Conservation (phyloP, 2,888 invertebrate genomes). For the Xestia rhomboidea region DNA sequence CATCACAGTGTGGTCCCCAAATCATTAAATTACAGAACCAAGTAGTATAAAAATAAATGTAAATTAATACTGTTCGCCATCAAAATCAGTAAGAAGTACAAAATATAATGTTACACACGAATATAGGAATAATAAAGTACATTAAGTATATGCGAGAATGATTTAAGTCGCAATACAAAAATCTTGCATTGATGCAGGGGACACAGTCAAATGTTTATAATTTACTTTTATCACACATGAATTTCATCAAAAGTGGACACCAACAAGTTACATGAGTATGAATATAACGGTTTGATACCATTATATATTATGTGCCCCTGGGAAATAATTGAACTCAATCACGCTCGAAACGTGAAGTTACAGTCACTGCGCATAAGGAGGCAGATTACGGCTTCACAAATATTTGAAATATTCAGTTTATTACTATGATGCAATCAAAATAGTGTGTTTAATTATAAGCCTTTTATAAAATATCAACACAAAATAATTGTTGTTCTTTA, state of each 20-base stretch:
- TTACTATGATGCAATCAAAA: neutral
- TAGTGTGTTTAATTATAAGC: slow-evolving; percentile 5
- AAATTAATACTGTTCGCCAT: slow-evolving; percentile 67
- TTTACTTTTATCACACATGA: slow-evolving; percentile 22
- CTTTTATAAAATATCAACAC: neutral
- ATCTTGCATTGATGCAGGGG: slow-evolving; percentile 32
- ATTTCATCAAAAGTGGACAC: neutral
- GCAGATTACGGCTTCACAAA: neutral
- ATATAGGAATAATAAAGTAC: slow-evolving; percentile 32
- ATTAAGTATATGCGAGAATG: slow-evolving; percentile 13
- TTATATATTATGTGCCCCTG: neutral
- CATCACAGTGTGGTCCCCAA: slow-evolving; percentile 78
- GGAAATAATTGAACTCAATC: slow-evolving; percentile 7
- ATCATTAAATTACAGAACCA: slow-evolving; percentile 49
- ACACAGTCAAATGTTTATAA: slow-evolving; percentile 22
- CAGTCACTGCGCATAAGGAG: neutral
- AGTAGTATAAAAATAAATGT: slow-evolving; percentile 46
- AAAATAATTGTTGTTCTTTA: neutral
- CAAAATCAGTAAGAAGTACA: slow-evolving; percentile 40
- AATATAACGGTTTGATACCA: slow-evolving; percentile 2
- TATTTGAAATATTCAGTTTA: slow-evolving; percentile 4
- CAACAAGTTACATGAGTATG: neutral
- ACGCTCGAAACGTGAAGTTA: neutral
- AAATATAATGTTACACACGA: slow-evolving; percentile 31
- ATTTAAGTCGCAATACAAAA: slow-evolving; percentile 2